A percentile compares a stretch with the other conserved stretches of the same genome.
Conservation (phyloP, 2,113 vertebrate genomes). For the Notarius quadriscutis region DNA sequence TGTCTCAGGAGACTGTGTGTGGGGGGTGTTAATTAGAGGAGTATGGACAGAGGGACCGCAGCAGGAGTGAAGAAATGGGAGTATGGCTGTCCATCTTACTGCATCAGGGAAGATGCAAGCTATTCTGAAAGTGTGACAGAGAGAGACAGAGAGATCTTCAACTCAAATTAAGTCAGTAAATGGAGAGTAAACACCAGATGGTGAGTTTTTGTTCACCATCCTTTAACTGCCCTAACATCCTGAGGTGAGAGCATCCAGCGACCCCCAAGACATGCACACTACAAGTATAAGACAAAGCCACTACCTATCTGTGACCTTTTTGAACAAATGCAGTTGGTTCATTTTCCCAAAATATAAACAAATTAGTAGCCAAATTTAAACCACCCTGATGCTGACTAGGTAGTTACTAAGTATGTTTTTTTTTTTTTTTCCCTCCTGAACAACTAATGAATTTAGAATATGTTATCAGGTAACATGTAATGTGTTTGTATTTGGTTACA, state of each 20-base stretch:
- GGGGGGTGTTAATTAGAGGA: constrained; percentile 29
- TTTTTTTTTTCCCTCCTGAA: not conserved
- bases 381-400: not conserved
- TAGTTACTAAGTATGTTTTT: not conserved
- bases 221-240: constrained; percentile 20
- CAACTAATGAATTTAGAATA: not conserved
- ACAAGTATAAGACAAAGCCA: not conserved
- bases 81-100: not conserved
- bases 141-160: not conserved
- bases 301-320: not conserved
- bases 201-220: constrained; percentile 18
- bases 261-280: not conserved
- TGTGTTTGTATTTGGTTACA: not conserved
- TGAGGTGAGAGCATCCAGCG: constrained; percentile 29
- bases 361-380: not conserved
- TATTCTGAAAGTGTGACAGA: not conserved
- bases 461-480: not conserved
- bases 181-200: constrained; percentile 54
- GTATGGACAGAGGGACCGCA: constrained; percentile 5
- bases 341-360: not conserved
- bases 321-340: not conserved
- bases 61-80: not conserved
- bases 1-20: constrained; percentile 4
- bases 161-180: constrained; percentile 23
- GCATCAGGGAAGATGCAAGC: not conserved